Percentiles rank a stretch among this genome's conserved stretches.
Conservation (phyloP, 2,113 vertebrate genomes). For the Nothoprocta pentlandii region DNA sequence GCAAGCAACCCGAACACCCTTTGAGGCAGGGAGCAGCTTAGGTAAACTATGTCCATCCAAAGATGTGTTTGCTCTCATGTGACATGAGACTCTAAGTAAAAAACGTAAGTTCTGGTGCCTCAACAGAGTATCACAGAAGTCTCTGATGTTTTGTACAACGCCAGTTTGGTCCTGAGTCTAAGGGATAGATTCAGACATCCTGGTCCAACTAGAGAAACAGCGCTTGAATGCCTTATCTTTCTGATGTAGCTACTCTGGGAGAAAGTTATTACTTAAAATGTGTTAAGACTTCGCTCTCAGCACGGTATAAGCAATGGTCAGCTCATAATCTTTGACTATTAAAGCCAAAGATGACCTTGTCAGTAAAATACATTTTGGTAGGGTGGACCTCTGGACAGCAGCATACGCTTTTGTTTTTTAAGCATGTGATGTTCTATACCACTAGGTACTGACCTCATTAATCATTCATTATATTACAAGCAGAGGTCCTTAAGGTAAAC, state of each 20-base stretch:
- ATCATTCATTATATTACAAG: background rate
- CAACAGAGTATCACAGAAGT: accelerated
- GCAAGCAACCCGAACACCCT: background rate
- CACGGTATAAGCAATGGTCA: background rate
- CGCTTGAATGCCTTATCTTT: background rate
- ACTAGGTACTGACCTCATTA: conserved; percentile 9
- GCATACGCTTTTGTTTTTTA: conserved; percentile 18
- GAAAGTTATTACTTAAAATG: background rate
- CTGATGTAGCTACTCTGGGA: background rate
- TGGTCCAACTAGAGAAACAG: background rate
- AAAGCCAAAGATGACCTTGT: conserved; percentile 8
- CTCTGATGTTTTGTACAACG: background rate
- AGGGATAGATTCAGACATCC: background rate
- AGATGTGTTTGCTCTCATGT: background rate
- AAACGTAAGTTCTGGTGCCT: background rate
- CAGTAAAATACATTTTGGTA: conserved; percentile 27
- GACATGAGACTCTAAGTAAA: background rate
- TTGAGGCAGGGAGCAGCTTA: background rate
- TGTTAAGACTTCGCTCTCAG: background rate
- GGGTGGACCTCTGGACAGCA: background rate
- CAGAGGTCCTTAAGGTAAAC: conserved; percentile 16
- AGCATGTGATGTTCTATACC: conserved; percentile 1
- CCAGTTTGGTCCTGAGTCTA: background rate
- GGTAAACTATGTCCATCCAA: background rate
- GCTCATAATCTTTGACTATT: background rate